Conservation (phyloP, 2,888 invertebrate species). For the Mythimna impura region DNA sequence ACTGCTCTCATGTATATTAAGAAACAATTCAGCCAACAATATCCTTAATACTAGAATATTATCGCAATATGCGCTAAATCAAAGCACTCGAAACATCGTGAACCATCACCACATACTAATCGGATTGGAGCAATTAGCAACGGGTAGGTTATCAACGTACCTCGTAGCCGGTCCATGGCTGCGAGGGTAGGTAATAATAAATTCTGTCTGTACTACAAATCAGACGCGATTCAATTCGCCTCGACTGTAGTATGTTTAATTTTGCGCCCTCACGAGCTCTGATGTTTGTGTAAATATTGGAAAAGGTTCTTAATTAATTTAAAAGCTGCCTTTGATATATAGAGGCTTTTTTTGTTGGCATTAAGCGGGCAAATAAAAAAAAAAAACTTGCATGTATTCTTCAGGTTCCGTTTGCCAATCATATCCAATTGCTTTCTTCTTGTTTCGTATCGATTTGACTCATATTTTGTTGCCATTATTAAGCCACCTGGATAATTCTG, state of each 20-base stretch:
- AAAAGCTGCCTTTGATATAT: constrained; percentile 26
- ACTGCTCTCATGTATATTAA: too few relatives aligned
- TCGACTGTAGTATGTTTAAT: constrained; percentile 71
- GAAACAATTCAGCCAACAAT: too few relatives aligned
- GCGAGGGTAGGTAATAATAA: constrained; percentile 46
- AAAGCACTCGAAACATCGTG: constrained; percentile 31
- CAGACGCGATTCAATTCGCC: constrained; percentile 66
- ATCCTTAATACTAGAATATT: too few relatives aligned
- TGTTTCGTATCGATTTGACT: too few relatives aligned
- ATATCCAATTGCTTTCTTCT: neutral
- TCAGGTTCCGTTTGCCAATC: neutral
- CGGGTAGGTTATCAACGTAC: constrained; percentile 44
- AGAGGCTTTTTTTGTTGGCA: neutral
- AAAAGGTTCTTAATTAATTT: constrained; percentile 45
- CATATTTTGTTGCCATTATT: too few relatives aligned
- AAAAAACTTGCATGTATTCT: neutral
- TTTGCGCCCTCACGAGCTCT: constrained; percentile 49
- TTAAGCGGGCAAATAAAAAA: neutral
- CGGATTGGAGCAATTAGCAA: constrained; percentile 62
- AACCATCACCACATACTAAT: constrained; percentile 50
- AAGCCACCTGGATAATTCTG: too few relatives aligned
- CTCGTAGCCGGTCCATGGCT: constrained; percentile 2
- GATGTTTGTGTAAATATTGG: constrained; percentile 47
- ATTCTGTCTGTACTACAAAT: constrained; percentile 62
- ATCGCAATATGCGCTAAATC: constrained; percentile 3